Percentiles rank a stretch among this genome's conserved stretches.
phyloP scores from a whole-genome alignment of 2,113 vertebrate species.

The Progne subis region DNA sequence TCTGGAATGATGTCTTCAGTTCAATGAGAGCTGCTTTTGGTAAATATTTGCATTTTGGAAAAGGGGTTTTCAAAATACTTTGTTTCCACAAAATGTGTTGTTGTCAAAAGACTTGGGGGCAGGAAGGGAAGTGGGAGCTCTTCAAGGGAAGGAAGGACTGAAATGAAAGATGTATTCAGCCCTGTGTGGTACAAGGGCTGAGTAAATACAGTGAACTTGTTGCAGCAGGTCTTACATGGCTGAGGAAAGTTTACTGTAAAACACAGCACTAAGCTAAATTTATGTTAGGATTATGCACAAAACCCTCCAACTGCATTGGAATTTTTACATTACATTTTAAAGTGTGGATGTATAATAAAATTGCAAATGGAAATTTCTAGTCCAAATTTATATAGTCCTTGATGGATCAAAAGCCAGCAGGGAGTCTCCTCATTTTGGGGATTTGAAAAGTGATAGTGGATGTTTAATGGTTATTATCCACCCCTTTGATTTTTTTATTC shows the following conservation, averaged over 20 bases:
- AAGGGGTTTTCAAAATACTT: neutral
- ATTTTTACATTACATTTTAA: neutral
- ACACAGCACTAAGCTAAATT: neutral
- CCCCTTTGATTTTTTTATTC: neutral
- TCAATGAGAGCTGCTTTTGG: neutral
- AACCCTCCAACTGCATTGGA: neutral
- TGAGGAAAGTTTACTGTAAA: neutral
- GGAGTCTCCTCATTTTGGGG: neutral
- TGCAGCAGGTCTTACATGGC: neutral
- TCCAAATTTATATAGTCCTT: neutral
- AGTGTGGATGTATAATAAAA: neutral
- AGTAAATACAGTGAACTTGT: neutral
- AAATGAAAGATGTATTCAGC: neutral
- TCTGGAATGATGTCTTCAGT: neutral
- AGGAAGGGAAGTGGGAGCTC: neutral
- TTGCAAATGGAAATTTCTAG: neutral
- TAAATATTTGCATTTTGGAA: neutral
- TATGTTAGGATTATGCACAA: neutral
- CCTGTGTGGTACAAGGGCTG: neutral
- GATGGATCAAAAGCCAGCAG: neutral
- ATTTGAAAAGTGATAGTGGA: accelerated
- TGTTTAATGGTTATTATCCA: neutral
- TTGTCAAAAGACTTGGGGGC: neutral
- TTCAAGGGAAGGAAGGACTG: neutral
- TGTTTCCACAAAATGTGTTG: neutral